phyloP scores from a whole-genome alignment of 2,797 vertebrate genomes.

The Sebastes dallii region DNA sequence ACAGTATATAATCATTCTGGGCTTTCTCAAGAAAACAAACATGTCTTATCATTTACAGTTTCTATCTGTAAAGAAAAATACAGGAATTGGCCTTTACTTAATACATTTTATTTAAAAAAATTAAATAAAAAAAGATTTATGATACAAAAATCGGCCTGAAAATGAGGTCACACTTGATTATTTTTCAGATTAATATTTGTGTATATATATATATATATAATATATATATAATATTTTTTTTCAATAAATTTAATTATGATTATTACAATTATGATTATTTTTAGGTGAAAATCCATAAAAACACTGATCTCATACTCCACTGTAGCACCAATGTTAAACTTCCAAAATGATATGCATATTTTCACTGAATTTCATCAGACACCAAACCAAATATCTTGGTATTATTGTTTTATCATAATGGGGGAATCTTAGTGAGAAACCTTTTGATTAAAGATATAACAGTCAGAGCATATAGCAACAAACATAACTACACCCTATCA shows the following conservation, averaged over 20 bases:
- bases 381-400: too few species aligned
- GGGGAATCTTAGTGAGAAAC: not conserved
- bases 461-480: not conserved
- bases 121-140: not conserved
- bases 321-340: not conserved
- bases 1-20: not conserved
- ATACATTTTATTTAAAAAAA: not conserved
- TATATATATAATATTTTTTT: too few species aligned
- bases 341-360: not conserved
- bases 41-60: not conserved
- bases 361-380: not conserved
- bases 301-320: not conserved
- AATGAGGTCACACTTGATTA: not conserved
- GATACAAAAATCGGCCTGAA: not conserved
- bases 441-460: not conserved
- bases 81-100: not conserved
- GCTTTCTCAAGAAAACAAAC: not conserved
- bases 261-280: not conserved
- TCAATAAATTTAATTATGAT: not conserved
- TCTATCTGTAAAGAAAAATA: not conserved
- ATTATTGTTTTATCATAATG: too few species aligned
- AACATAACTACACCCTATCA: not conserved
- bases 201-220: too few species aligned
- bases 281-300: not conserved
- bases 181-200: not conserved